Evolutionary conservation across 2,113 vertebrate species (phyloP).

Genomic region (Otolemur garnettii): DNA sequence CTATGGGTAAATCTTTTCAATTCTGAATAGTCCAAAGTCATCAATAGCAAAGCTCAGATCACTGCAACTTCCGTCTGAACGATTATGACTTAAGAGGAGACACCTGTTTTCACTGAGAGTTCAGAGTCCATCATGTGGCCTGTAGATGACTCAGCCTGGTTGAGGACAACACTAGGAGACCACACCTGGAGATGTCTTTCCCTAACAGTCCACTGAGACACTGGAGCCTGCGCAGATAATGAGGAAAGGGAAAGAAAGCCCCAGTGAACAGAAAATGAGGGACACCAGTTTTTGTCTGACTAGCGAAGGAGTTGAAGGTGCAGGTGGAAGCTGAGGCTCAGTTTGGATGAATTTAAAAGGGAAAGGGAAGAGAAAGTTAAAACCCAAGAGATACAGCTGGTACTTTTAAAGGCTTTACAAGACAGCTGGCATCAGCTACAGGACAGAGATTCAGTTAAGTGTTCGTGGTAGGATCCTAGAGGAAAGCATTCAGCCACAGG

Average conservation of each 20-base stretch:
- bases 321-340: not conserved
- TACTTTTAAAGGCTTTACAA: not conserved
- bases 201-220: not conserved
- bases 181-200: not conserved
- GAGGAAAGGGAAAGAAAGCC: not conserved
- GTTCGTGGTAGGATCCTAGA: fast-evolving
- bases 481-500: not conserved
- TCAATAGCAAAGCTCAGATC: not conserved
- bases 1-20: not conserved
- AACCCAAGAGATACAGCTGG: not conserved
- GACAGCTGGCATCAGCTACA: not conserved
- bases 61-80: not conserved
- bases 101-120: not conserved
- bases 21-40: not conserved
- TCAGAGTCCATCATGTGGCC: not conserved
- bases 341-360: not conserved
- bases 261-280: not conserved
- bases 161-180: not conserved
- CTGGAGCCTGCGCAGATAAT: not conserved
- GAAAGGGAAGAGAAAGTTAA: not conserved
- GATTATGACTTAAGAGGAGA: not conserved
- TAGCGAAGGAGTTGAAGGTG: not conserved
- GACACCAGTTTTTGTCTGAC: not conserved
- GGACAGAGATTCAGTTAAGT: fast-evolving
- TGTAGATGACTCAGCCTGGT: not conserved